Evolutionary conservation across 1,140 invertebrate species (phyloP).

Genomic region (Zaprionus davidi): DNA sequence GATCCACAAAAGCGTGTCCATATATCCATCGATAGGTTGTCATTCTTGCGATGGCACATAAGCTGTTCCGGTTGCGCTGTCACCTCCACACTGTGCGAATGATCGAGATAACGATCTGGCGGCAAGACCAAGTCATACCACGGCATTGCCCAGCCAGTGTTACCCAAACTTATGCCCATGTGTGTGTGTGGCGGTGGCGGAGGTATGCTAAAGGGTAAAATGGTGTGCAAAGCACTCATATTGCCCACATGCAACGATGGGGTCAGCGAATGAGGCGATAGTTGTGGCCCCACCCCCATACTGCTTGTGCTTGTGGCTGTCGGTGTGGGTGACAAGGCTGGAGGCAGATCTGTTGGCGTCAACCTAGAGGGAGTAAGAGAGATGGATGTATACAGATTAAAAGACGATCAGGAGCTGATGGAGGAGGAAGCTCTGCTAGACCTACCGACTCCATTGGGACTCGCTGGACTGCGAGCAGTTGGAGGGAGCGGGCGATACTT

Average conservation of each 20-base stretch:
- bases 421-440: background rate
- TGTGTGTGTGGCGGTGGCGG: constrained; percentile 16
- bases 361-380: constrained; percentile 1
- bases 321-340: constrained; percentile 21
- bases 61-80: constrained; percentile 68
- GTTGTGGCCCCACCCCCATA: constrained; percentile 15
- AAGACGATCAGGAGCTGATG: background rate
- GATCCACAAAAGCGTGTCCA: constrained; percentile 91
- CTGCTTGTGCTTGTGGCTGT: background rate
- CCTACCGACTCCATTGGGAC: constrained; percentile 61
- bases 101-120: constrained; percentile 85
- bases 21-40: constrained; percentile 89
- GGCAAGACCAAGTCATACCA: constrained; percentile 77
- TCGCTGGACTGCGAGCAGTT: constrained; percentile 54
- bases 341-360: constrained; percentile 22
- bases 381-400: background rate
- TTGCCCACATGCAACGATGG: constrained; percentile 10
- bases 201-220: constrained; percentile 25
- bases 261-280: constrained; percentile 50
- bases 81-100: constrained; percentile 85
- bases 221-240: constrained; percentile 29
- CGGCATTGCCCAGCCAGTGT: constrained; percentile 3
- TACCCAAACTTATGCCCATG: background rate
- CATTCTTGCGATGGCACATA: constrained; percentile 86
- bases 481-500: constrained; percentile 57